Conservation (phyloP, 2,888 invertebrate species). For the Tineola bisselliella region DNA sequence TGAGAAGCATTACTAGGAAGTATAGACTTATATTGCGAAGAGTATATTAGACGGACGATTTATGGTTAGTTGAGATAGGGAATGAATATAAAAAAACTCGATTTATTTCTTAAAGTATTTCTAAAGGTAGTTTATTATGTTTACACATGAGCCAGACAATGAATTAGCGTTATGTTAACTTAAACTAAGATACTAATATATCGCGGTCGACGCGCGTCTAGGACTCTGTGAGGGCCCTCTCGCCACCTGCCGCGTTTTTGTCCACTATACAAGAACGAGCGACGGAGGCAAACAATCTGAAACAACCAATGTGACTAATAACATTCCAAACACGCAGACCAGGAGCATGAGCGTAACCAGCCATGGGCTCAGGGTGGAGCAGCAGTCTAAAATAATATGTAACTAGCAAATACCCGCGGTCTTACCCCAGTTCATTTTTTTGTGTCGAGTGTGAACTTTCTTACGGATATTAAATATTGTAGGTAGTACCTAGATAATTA, state of each 20-base stretch:
- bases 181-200: not conserved
- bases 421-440: too few relatives aligned
- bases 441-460: too few relatives aligned
- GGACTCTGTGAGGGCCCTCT: conserved; percentile 71
- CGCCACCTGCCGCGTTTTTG: conserved; percentile 71
- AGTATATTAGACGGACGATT: too few relatives aligned
- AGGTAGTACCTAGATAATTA: too few relatives aligned
- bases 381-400: too few relatives aligned
- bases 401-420: too few relatives aligned
- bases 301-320: not conserved
- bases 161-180: not conserved
- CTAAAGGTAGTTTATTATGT: not conserved
- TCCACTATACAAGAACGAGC: conserved; percentile 95
- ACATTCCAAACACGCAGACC: conserved; percentile 15
- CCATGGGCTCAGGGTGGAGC: too few relatives aligned
- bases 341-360: too few relatives aligned
- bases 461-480: too few relatives aligned
- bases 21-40: not conserved
- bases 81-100: not conserved
- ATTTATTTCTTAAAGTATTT: not conserved
- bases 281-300: conserved; percentile 93
- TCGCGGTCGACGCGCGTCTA: not conserved
- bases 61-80: too few relatives aligned
- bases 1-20: conserved; percentile 1
- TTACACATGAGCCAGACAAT: not conserved